phyloP scores from a whole-genome alignment of 53 echinoderm and acorn worm genomes.

The Henricia sp. region DNA sequence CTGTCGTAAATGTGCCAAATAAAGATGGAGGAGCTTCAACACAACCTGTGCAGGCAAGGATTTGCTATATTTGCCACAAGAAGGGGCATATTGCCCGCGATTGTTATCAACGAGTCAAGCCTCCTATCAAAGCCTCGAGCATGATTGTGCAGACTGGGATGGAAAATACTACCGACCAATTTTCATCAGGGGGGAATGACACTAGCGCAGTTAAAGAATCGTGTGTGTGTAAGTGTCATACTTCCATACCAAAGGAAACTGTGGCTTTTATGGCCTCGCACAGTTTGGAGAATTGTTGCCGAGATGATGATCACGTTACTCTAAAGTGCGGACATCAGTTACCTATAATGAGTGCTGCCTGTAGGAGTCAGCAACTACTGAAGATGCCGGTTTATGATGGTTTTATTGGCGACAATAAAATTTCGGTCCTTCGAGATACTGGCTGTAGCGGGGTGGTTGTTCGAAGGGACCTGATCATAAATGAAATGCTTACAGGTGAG shows the following conservation, averaged over 20 bases:
- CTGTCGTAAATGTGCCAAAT: not conserved
- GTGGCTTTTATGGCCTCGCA: slow-evolving; percentile 49
- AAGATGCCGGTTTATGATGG: slow-evolving; percentile 42
- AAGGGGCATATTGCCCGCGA: slow-evolving; percentile 25
- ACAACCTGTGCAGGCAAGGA: not conserved
- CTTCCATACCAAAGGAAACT: slow-evolving; percentile 7
- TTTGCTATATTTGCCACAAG: slow-evolving; percentile 26
- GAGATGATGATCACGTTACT: slow-evolving; percentile 37
- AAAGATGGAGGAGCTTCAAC: not conserved
- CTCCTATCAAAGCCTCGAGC: slow-evolving; percentile 3
- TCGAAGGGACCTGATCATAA: not conserved
- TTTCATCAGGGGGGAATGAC: not conserved
- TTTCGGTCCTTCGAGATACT: slow-evolving; percentile 37
- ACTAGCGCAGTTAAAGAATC: not conserved
- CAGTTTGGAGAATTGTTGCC: slow-evolving; percentile 17
- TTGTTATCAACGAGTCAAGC: not conserved
- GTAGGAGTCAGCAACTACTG: slow-evolving; percentile 2
- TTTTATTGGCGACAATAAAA: slow-evolving; percentile 4
- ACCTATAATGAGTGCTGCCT: slow-evolving; percentile 54
- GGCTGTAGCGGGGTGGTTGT: slow-evolving; percentile 55
- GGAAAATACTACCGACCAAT: not conserved
- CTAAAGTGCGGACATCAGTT: slow-evolving; percentile 47
- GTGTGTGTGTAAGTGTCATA: not conserved
- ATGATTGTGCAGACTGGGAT: not conserved
- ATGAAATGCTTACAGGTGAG: slow-evolving; percentile 52